Evolutionary conservation across 2,797 vertebrate species (phyloP).

Genomic region (Stomatorhinus walkeri): DNA sequence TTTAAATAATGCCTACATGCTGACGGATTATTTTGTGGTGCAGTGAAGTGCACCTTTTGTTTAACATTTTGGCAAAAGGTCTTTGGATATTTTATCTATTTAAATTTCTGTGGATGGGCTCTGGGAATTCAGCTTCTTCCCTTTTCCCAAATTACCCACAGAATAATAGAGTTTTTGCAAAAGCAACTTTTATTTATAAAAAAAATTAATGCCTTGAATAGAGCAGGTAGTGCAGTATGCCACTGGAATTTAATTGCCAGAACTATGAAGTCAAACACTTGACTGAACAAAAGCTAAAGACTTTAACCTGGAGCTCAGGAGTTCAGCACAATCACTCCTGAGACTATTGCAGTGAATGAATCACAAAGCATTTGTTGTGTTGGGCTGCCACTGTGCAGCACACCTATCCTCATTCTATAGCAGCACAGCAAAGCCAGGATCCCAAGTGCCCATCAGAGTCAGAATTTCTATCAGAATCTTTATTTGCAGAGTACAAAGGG

Average conservation of each 20-base stretch:
- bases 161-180: background rate
- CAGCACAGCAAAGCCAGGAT: background rate
- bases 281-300: background rate
- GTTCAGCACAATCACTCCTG: background rate
- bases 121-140: background rate
- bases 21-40: background rate
- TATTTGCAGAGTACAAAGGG: background rate
- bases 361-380: background rate
- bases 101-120: background rate
- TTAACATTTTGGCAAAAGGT: background rate
- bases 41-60: background rate
- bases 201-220: background rate
- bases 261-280: background rate
- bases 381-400: background rate
- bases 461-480: background rate
- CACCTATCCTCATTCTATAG: background rate
- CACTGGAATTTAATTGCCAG: background rate
- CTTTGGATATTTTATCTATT: background rate
- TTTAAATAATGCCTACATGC: background rate
- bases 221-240: background rate
- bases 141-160: background rate
- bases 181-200: background rate
- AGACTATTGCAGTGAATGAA: background rate
- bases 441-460: background rate
- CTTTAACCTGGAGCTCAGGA: background rate